These are phyloP conservation scores for Setipinna tenuifilis DNA, from an alignment of 2,797 vertebrate species.

Conservation along the genomic window DNA sequence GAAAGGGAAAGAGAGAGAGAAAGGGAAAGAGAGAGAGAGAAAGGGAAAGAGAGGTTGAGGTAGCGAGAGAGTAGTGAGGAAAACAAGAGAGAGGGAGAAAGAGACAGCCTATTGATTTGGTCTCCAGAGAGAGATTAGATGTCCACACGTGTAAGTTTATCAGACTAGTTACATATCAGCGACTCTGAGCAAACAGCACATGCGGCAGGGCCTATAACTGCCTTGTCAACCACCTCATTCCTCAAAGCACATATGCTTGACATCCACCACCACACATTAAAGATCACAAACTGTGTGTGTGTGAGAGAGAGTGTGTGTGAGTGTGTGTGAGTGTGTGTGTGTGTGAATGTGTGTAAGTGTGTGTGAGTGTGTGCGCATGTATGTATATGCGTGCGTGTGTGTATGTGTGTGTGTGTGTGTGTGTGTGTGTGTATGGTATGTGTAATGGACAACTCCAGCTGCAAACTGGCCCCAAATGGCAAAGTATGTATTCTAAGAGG, in stretches of 20 bases:
- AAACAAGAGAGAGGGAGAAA: conserved; percentile 60
- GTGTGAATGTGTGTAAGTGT: no score
- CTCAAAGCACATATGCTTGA: conserved; percentile 3
- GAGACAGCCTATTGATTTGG: conserved; percentile 75
- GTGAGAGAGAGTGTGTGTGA: no score
- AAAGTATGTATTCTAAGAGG: no score
- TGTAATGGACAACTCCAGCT: no score
- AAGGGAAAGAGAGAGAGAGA: background rate
- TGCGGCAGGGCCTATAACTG: background rate
- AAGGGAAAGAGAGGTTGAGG: background rate
- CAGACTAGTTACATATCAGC: conserved; percentile 64
- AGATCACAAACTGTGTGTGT: conserved; percentile 11
- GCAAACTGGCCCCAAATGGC: no score
- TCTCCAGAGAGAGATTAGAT: conserved; percentile 76
- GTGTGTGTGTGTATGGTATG: no score
- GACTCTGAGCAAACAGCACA: conserved; percentile 25
- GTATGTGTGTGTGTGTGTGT: no score
- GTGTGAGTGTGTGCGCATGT: no score
- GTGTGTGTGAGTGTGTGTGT: no score
- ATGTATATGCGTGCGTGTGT: no score
- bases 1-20: no score
- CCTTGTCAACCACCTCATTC: background rate
- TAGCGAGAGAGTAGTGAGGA: background rate
- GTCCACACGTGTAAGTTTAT: conserved; percentile 74
- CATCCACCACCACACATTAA: background rate